These are phyloP conservation scores for Geotria australis DNA, from an alignment of 2,797 vertebrate species.

Conservation along the genomic window DNA sequence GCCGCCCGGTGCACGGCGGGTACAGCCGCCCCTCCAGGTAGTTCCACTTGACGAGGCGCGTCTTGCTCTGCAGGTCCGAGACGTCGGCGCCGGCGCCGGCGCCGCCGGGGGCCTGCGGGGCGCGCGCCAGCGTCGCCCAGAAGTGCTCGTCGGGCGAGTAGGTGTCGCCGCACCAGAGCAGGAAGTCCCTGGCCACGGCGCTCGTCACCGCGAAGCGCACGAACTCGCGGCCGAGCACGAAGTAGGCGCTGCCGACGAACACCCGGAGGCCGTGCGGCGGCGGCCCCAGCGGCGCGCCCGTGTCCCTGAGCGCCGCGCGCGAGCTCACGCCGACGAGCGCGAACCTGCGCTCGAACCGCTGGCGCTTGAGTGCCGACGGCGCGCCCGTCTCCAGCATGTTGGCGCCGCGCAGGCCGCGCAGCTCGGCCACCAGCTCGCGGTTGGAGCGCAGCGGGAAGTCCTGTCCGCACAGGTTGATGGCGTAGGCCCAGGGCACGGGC, in stretches of 20 bases:
- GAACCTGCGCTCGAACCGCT: slow-evolving; percentile 34
- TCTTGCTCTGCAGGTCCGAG: slow-evolving; percentile 53
- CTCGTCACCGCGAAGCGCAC: slow-evolving; percentile 19
- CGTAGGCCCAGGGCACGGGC: slow-evolving; percentile 44
- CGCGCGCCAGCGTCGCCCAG: slow-evolving; percentile 45
- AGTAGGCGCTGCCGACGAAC: slow-evolving; percentile 67
- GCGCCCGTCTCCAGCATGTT: slow-evolving; percentile 57
- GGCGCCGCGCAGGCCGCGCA: slow-evolving; percentile 27
- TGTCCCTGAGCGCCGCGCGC: slow-evolving; percentile 9
- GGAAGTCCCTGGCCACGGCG: slow-evolving; percentile 27
- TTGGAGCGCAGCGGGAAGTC: slow-evolving; percentile 63
- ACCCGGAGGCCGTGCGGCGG: slow-evolving; percentile 38
- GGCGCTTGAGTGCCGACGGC: slow-evolving; percentile 30
- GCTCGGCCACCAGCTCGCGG: slow-evolving; percentile 31
- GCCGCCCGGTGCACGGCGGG: slow-evolving; percentile 41
- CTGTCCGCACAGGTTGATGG: slow-evolving; percentile 66
- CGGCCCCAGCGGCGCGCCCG: not conserved
- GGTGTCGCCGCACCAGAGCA: slow-evolving; percentile 48
- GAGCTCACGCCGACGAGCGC: slow-evolving; percentile 25
- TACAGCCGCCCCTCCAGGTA: slow-evolving; percentile 43
- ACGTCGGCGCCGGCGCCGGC: slow-evolving; percentile 22
- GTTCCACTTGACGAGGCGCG: slow-evolving; percentile 66
- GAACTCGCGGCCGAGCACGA: slow-evolving; percentile 36
- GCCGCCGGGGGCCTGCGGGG: slow-evolving; percentile 42
- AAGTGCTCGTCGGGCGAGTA: slow-evolving; percentile 79